A percentile compares a stretch with the other conserved stretches of the same genome.
These are phyloP conservation scores for Xerus inauris DNA, from an alignment of 2,113 vertebrate species.

Conservation along the genomic window DNA sequence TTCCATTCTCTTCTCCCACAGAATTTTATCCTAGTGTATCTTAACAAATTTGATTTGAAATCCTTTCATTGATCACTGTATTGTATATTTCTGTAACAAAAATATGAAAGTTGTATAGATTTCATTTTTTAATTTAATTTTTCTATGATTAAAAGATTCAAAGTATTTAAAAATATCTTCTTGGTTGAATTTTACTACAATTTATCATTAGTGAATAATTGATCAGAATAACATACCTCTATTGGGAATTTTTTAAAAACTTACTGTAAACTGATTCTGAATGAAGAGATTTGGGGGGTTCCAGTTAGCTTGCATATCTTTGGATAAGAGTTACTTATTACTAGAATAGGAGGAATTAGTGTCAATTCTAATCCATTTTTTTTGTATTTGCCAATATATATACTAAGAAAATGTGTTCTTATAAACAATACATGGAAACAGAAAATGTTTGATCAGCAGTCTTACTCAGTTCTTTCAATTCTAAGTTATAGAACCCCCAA, in stretches of 20 bases:
- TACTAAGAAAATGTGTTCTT: constrained; percentile 24
- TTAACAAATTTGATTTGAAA: constrained; percentile 2
- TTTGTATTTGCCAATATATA: constrained; percentile 4
- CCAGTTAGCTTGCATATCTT: neutral
- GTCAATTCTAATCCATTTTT: neutral
- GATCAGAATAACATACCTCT: neutral
- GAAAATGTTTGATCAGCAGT: neutral
- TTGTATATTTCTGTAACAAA: neutral
- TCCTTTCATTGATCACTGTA: neutral
- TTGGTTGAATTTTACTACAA: constrained; percentile 13
- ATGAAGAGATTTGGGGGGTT: neutral
- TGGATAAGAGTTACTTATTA: neutral
- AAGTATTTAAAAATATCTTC: constrained; percentile 32
- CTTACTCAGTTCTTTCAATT: neutral
- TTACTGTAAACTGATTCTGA: neutral
- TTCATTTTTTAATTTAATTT: constrained; percentile 19
- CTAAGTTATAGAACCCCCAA: neutral
- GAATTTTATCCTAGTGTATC: neutral
- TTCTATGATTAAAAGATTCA: constrained; percentile 21
- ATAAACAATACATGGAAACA: neutral
- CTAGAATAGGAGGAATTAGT: neutral
- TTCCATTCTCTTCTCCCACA: neutral
- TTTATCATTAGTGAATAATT: neutral
- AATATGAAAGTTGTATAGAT: neutral
- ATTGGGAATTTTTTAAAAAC: neutral